Base-by-base conservation (phyloP, 2,888 invertebrate genomes). In the Nemotelus pantherinus region DNA sequence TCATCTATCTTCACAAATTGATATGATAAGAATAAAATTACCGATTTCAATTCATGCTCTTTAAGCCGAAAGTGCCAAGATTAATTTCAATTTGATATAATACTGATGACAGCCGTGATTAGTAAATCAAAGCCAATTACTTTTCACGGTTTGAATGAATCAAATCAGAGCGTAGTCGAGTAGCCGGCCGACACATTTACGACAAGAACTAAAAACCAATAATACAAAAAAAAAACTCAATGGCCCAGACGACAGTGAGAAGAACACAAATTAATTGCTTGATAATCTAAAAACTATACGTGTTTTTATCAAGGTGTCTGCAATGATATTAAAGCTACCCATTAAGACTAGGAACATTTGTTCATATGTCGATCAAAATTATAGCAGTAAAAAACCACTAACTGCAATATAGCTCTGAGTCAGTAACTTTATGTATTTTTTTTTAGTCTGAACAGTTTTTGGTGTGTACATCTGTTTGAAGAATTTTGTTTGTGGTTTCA, bases 21-120 rank as follows among this genome's bases (percentile, higher is more conserved):
- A 45, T 44, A 39, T 44, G 71, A 72, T 72, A 72, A 72, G 71
- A 41, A 70, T 70, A 41, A 55, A 25, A 58, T 72, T n/a, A 72
- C 45, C 45, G 50, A 47, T n/a, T 58, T 72, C 39, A 39, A n/a
- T 58, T n/a, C 45, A 72, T 57, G 25, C 25, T 72, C 43, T 47
- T 10, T 45, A 72, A 72, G 58, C 71, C 44, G 2, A 3, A 10
- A 55, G 47, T 58, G 71, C 57, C 71, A 72, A 72, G 71, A 72
- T 72, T 72, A 72, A 45, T 43, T 44, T 45, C 58, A n/a, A 57
- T 58, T 58, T 67, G 67, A 67, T 72, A 58, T 48, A 25, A 72
- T 48, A 58, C 45, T 44, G 57, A 58, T 58, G 71, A 57, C 57
- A 57, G 25, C 25, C 47, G 25, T 72, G 71, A 72, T 72, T 45